Evolutionary conservation across 92 coral and sea anemone species (phyloP).

Genomic region (Epizoanthus rinbou): DNA sequence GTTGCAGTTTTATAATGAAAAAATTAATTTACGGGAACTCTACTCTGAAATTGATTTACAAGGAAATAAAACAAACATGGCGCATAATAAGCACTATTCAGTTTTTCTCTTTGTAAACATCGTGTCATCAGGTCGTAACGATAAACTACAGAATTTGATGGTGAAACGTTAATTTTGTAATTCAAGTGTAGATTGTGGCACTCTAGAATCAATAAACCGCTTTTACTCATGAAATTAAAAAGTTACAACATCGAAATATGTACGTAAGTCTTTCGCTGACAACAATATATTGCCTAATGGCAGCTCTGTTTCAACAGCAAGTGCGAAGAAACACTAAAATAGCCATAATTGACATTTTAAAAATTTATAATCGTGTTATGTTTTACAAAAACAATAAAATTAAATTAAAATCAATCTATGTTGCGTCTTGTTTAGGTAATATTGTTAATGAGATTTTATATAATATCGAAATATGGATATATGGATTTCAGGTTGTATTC

Average conservation of each 20-base stretch:
- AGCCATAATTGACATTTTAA: too few species aligned
- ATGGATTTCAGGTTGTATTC: too few species aligned
- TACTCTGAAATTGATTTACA: not conserved
- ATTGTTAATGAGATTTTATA: too few species aligned
- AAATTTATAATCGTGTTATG: too few species aligned
- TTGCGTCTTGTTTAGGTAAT: too few species aligned
- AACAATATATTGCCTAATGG: too few species aligned
- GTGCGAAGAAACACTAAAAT: too few species aligned
- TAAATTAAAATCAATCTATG: too few species aligned
- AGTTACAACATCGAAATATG: not conserved
- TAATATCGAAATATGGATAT: too few species aligned
- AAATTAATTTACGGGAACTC: not conserved
- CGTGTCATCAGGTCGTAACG: not conserved
- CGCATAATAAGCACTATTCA: not conserved
- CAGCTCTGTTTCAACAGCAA: too few species aligned
- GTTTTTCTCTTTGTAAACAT: not conserved
- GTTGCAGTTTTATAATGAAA: not conserved
- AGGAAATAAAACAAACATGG: not conserved
- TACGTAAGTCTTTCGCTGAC: not conserved
- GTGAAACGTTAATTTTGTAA: not conserved
- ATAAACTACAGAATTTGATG: not conserved
- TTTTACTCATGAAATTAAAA: not conserved
- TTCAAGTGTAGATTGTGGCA: not conserved
- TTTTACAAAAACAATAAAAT: too few species aligned
- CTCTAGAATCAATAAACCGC: not conserved